phyloP scores from a whole-genome alignment of 37 sponge, comb jelly and placozoan genomes.

The Spongilla lacustris region DNA sequence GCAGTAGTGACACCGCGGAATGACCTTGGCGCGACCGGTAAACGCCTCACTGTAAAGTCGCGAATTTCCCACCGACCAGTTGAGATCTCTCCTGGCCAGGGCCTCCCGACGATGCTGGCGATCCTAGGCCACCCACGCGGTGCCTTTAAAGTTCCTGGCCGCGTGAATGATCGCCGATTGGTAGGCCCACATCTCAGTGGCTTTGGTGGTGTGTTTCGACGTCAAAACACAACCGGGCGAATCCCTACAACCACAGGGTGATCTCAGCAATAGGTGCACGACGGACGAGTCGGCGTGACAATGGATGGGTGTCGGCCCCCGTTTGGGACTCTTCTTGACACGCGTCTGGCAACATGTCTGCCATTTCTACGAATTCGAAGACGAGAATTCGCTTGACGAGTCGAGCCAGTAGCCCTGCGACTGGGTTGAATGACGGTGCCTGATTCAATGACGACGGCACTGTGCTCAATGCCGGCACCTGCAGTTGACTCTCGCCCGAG shows the following conservation, averaged over 20 bases:
- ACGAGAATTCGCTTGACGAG: conserved; percentile 20
- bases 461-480: not conserved
- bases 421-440: not conserved
- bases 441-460: not conserved
- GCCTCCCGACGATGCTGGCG: not conserved
- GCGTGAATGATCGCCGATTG: not conserved
- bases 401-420: not conserved
- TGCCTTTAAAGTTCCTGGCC: not conserved
- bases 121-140: conserved; percentile 1
- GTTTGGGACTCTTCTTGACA: not conserved
- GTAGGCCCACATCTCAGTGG: not conserved
- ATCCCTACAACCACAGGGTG: not conserved
- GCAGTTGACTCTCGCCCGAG: too few species aligned
- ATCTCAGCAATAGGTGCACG: not conserved
- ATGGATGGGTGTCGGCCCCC: conserved; percentile 4
- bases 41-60: conserved; percentile 14
- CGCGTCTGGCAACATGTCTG: conserved; percentile 8
- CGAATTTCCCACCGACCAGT: not conserved
- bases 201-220: conserved; percentile 4
- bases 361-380: conserved; percentile 23
- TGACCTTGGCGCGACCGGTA: not conserved
- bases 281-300: not conserved
- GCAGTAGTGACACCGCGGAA: conserved; percentile 6
- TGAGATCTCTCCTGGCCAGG: not conserved
- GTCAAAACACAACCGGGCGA: not conserved